Evolutionary conservation across 2,113 vertebrate species (phyloP), one percentile per base, ranked within the genome.

Genomic region (Gnathonemus longibarbis): DNA sequence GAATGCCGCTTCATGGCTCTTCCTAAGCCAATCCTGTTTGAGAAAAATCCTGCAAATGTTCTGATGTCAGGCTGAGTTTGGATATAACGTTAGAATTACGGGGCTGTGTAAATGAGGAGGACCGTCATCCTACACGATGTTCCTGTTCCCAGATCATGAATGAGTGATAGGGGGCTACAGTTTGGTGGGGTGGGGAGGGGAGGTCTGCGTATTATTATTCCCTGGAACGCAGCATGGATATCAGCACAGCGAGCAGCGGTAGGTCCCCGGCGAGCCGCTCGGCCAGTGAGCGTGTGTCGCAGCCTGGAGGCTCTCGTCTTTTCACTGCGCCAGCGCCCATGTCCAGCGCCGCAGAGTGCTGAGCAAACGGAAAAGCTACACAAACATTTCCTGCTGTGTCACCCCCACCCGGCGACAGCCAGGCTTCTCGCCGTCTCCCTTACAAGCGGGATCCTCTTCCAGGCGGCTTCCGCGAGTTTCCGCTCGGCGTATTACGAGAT

Each of bases 321-420:
- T 80, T 19, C 74, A 27, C 56, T 77, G 3, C 15, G 83, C 6
- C 39, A 48, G 46, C 83, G 87, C 17, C 58, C 74, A 88, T 92
- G 90, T 94, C 93, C 93, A 90, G 90, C 93, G 91, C 93, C 91
- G 93, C 92, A 93, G 91, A 92, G 94, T 89, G 94, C 95, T 97
- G 95, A 97, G 95, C 94, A 94, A 93, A 96, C 95, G 96, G 96
- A 97, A 97, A 97, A 96, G 92, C 93, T 92, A 93, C 92, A 95
- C 93, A 94, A 96, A 95, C 95, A 96, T 96, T 96, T 96, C 95
- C 94, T 96, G 94, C 95, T 92, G 93, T 96, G 96, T 95, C 95
- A 1, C 94, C 95, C 90, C 90, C 94, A 95, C 96, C 94, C 96
- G 96, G 94, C 94, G 93, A 94, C 91, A 94, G 92, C 94, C 92